phyloP scores from a whole-genome alignment of 1,140 invertebrate species.

The Cryptotermes secundus region DNA sequence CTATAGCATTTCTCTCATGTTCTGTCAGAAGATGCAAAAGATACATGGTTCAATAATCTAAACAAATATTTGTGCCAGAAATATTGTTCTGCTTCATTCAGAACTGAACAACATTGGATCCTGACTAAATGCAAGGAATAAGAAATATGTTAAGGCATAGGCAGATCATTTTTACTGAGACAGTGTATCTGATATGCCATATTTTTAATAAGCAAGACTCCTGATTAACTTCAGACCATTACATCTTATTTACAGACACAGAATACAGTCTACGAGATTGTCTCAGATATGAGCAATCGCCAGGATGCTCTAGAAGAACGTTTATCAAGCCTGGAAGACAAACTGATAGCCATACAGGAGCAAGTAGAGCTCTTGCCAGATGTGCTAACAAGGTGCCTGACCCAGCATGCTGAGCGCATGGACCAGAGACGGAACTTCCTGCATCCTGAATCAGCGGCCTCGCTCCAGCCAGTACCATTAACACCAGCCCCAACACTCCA shows the following conservation, averaged over 20 bases:
- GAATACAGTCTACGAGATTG: slow-evolving; percentile 95
- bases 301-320: slow-evolving; percentile 89
- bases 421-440: slow-evolving; percentile 79
- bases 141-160: no score
- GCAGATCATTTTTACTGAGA: no score
- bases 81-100: no score
- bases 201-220: no score
- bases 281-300: slow-evolving; percentile 91
- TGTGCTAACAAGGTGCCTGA: slow-evolving; percentile 70
- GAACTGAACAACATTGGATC: no score
- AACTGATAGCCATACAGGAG: slow-evolving; percentile 72
- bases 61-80: no score
- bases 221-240: no score
- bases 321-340: slow-evolving; percentile 82
- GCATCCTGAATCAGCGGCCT: slow-evolving; percentile 69
- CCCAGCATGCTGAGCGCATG: slow-evolving; percentile 64
- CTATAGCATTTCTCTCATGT: no score
- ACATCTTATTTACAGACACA: slow-evolving; percentile 78
- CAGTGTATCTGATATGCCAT: no score
- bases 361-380: slow-evolving; percentile 82
- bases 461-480: slow-evolving; percentile 35
- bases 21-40: no score
- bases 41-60: no score
- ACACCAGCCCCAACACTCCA: slow-evolving; percentile 28
- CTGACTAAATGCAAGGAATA: no score